phyloP scores from a whole-genome alignment of 2,113 vertebrate genomes.

The Merops nubicus region DNA sequence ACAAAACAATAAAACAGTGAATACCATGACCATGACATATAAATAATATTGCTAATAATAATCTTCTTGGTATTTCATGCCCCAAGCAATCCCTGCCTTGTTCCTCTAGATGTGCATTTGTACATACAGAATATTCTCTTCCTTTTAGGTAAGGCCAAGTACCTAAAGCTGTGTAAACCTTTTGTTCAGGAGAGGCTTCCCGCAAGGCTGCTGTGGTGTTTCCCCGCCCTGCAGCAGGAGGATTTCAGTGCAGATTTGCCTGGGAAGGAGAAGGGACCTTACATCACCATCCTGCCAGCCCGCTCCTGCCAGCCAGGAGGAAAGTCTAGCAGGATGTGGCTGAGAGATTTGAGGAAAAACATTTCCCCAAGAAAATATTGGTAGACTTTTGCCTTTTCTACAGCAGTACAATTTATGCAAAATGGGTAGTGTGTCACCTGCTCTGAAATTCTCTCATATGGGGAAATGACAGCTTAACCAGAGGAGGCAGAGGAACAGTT shows the following conservation, averaged over 20 bases:
- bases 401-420: background rate
- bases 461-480: background rate
- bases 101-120: background rate
- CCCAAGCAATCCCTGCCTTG: background rate
- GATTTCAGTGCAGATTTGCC: background rate
- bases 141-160: background rate
- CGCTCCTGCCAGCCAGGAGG: background rate
- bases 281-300: background rate
- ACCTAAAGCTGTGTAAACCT: background rate
- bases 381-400: background rate
- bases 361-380: background rate
- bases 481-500: background rate
- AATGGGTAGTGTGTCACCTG: background rate
- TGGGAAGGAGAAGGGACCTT: background rate
- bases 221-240: background rate
- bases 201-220: background rate
- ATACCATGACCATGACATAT: rapidly evolving
- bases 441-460: background rate
- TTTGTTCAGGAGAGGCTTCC: background rate
- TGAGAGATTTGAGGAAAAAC: background rate
- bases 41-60: background rate
- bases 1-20: background rate
- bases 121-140: background rate
- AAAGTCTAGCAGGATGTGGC: background rate
- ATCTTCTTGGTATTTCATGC: background rate